Base-by-base conservation (phyloP, 2,797 vertebrate genomes). In the Aulostomus chinensis region DNA sequence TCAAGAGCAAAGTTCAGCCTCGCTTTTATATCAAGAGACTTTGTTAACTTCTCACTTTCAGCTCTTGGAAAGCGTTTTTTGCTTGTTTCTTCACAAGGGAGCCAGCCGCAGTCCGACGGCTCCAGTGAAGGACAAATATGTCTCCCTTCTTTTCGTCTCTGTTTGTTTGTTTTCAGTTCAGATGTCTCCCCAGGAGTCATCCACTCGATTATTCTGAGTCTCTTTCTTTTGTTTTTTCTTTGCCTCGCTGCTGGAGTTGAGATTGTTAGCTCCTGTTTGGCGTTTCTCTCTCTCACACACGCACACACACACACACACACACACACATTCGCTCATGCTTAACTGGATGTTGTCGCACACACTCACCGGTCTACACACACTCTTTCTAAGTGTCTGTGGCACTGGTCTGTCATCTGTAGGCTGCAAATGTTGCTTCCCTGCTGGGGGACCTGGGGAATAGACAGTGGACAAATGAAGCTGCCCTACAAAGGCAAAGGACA, bases 401-500 rank as follows among this genome's bases (percentile, higher is more conserved):
- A 81, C 68, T 64, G 61, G 82, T 86, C 78, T 82, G 73, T 84
- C 84, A 78, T 78, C 80, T 64, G 60, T 24, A 29, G 60, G 60
- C 73, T 66, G 73, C 55, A 58, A 76, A 70, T 61, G 63, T 31
- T 13, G 61, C 79, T 56, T 78, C 80, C 77, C 82, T 66, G 82
- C 82, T 83, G 84, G 80, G n/a, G 78, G 59, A 68, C 22, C 50
- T 7, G 2, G 75, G 58, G 73, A 76, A 51, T 46, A 68, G 76
- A 74, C 70, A 63, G 70, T 51, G 39, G 77, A 86, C 78, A 86
- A 77, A 85, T 86, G 81, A 71, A 68, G 75, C 78, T 83, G 80
- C 84, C 86, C 84, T 82, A 86, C 81, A 84, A 77, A 85, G 70
- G 61, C 83, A 76, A 70, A 81, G 71, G 81, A 81, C 80, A 49